Conservation (phyloP, 2,797 vertebrate species). For the Pangasius sanitwongsei region DNA sequence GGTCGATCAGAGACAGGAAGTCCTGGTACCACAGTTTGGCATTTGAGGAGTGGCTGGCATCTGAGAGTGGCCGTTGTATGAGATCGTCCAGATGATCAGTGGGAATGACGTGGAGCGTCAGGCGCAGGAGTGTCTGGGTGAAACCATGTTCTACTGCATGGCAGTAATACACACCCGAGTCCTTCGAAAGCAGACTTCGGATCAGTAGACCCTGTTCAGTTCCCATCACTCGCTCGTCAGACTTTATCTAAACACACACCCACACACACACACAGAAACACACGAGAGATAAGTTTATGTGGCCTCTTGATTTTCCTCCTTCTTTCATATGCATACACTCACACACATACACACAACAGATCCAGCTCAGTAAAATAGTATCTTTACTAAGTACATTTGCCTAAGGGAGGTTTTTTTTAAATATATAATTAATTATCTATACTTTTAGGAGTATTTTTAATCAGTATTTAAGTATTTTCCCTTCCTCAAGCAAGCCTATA, state of each 20-base stretch:
- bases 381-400: neutral
- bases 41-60: conserved; percentile 65
- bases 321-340: neutral
- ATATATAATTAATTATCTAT: neutral
- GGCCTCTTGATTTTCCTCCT: neutral
- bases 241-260: conserved; percentile 73
- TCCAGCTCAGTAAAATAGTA: neutral
- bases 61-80: conserved; percentile 82
- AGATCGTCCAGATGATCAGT: conserved; percentile 89
- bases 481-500: neutral
- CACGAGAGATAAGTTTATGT: neutral
- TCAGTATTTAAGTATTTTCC: neutral
- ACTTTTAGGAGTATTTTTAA: neutral
- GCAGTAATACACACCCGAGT: conserved; percentile 91
- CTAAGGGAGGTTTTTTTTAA: neutral
- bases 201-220: conserved; percentile 94
- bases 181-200: conserved; percentile 83
- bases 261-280: conserved; percentile 1
- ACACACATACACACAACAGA: neutral
- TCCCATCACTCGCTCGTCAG: conserved; percentile 84
- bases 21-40: conserved; percentile 95
- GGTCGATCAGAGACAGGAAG: conserved; percentile 96
- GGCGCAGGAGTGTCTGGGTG: conserved; percentile 91
- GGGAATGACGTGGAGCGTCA: conserved; percentile 93
- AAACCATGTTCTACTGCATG: conserved; percentile 96